A percentile compares a stretch with the other conserved stretches of the same genome.
Evolutionary conservation across 1,140 invertebrate species (phyloP).

Genomic region (Cotesia chilonis): DNA sequence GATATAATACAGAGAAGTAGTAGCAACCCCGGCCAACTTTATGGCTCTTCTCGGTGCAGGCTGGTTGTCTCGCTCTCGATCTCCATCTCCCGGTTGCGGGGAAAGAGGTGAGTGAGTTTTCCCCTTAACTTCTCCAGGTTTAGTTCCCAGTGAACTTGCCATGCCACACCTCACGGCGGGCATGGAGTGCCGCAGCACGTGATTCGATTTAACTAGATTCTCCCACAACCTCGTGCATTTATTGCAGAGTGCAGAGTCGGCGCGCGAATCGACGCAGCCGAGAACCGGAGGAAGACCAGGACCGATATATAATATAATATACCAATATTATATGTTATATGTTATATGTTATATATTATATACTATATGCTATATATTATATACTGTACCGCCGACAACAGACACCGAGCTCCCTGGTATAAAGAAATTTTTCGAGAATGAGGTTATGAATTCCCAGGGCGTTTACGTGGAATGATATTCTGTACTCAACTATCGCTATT

Average conservation of each 20-base stretch:
- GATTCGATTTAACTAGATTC: conserved; percentile 39
- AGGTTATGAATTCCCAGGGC: conserved; percentile 34
- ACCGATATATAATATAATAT: no score
- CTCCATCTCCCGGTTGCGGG: no score
- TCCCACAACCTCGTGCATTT: conserved; percentile 31
- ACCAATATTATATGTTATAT: no score
- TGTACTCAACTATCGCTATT: no score
- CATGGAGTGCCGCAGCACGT: conserved; percentile 35
- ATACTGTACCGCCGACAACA: neutral
- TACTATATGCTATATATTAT: neutral
- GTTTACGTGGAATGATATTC: conserved; percentile 16
- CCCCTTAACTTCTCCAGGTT: neutral
- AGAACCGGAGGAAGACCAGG: neutral
- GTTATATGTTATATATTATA: no score
- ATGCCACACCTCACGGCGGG: conserved; percentile 35
- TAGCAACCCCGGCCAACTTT: conserved; percentile 32
- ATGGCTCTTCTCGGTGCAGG: conserved; percentile 14
- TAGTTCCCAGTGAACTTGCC: neutral
- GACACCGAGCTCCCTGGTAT: neutral
- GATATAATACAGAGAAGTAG: neutral
- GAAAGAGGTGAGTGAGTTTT: neutral
- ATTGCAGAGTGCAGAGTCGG: conserved; percentile 25
- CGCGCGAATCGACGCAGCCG: conserved; percentile 22
- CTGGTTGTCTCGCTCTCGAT: no score
- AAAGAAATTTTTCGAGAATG: neutral